Evolutionary conservation across 1,140 invertebrate species (phyloP).

Genomic region (Acromyrmex heyeri): DNA sequence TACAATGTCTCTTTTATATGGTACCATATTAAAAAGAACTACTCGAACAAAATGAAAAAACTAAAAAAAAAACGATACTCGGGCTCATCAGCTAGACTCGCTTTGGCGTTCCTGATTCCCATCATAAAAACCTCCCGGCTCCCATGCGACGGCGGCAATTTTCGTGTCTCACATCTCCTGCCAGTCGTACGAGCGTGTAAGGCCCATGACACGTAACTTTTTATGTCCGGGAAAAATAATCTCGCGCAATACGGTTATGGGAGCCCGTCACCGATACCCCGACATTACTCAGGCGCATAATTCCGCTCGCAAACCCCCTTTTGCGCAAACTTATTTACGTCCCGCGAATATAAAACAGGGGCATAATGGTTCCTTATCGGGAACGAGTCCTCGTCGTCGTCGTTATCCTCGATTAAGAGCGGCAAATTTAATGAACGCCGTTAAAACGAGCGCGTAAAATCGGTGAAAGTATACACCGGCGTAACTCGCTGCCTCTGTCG

Average conservation of each 20-base stretch:
- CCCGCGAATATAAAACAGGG: conserved; percentile 37
- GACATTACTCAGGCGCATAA: conserved; percentile 34
- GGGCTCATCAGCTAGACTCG: neutral
- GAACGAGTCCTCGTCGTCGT: conserved; percentile 14
- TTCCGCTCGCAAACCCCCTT: neutral
- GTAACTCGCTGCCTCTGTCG: neutral
- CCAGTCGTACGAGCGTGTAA: conserved; percentile 37
- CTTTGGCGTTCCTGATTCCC: neutral
- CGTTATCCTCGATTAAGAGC: conserved; percentile 20
- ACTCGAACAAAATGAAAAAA: neutral
- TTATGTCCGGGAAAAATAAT: conserved; percentile 43
- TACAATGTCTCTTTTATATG: neutral
- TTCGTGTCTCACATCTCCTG: conserved; percentile 32
- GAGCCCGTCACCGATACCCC: conserved; percentile 29
- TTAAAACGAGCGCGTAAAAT: conserved; percentile 44
- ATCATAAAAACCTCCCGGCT: conserved; percentile 39
- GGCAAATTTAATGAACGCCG: conserved; percentile 33
- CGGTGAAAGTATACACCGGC: conserved; percentile 1
- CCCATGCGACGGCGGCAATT: conserved; percentile 13
- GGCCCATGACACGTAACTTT: conserved; percentile 49
- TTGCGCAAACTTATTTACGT: conserved; percentile 40
- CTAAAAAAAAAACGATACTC: neutral
- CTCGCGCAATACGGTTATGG: conserved; percentile 18
- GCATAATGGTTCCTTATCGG: conserved; percentile 20
- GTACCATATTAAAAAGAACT: neutral